Evolutionary conservation across 2,888 invertebrate species (phyloP).

Genomic region (Drosophila melanocephala): DNA sequence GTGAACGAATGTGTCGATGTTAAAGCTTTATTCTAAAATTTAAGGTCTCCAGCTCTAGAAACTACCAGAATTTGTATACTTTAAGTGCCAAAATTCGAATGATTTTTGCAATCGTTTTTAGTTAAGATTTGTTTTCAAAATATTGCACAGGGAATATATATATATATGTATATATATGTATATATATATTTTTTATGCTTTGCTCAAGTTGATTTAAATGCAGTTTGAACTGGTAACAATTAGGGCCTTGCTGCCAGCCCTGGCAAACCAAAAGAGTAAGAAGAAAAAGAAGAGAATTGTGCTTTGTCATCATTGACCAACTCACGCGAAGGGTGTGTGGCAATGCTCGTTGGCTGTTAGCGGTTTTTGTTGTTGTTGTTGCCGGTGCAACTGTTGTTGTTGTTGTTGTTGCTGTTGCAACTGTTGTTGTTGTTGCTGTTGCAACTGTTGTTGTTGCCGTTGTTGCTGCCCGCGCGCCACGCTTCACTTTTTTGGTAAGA

Average conservation of each 20-base stretch:
- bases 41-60: not conserved
- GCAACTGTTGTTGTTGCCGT: constrained; percentile 14
- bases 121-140: no score
- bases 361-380: not conserved
- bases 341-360: constrained; percentile 13
- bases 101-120: not conserved
- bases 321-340: constrained; percentile 8
- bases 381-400: not conserved
- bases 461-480: constrained; percentile 32
- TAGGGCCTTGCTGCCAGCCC: not conserved
- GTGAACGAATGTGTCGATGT: not conserved
- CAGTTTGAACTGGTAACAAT: not conserved
- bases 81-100: not conserved
- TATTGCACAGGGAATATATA: no score
- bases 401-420: constrained; percentile 14
- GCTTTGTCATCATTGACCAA: constrained; percentile 11
- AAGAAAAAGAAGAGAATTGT: not conserved
- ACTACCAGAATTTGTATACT: not conserved
- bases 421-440: constrained; percentile 6
- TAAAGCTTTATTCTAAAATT: not conserved
- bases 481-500: constrained; percentile 56
- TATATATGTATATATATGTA: no score
- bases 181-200: not conserved
- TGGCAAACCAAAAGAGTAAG: not conserved
- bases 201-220: not conserved